Base-by-base conservation (phyloP, 2,888 invertebrate species). In the Opisthograptis luteolata region DNA sequence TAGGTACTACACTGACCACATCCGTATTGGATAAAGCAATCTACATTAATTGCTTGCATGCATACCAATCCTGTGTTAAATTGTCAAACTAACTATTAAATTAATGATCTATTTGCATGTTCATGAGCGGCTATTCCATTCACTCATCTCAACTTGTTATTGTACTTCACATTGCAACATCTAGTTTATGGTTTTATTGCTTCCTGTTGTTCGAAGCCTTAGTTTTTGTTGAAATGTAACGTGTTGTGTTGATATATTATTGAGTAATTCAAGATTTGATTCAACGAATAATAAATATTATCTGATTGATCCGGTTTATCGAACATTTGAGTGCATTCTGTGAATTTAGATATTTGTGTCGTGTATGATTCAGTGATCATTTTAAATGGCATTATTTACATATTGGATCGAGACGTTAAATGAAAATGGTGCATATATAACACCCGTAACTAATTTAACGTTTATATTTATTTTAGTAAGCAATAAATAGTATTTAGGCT, bases 11-110 rank as follows among this genome's bases (percentile, higher is more conserved):
- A 1, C 30, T n/a, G 32, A 28, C 54, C 45, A 58, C 49, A 54
- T 58, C 58, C 47, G 49, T 41, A 51, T 55, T 44, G 32, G 39
- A 50, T 50, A 40, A 55, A 54, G 46, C 41, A 56, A 58, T 58
- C 45, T 41, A 44, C 34, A 46, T 30, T 44, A 49, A 60, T 49
- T 40, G 40, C 57, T 47, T 39, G 42, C 56, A 41, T 14, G 20
- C 36, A 34, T 19, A 32, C 24, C 34, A 37, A 17, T 40, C 37
- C 37, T 19, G 15, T 48, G 31, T 13, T 37, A 34, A 37, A 35
- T 43, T 37, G 27, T 30, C n/a, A n/a, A 41, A 28, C 20, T 8
- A 32, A 9, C 5, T 8, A 9, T 17, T 28, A 27, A 17, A 5
- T 17, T 24, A 20, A 20, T 20, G 20, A 6, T 7, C 7, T 3